Percentiles rank a stretch among this genome's conserved stretches.
Evolutionary conservation across 2,113 vertebrate species (phyloP).

Genomic region (Orientallactaga bullata): DNA sequence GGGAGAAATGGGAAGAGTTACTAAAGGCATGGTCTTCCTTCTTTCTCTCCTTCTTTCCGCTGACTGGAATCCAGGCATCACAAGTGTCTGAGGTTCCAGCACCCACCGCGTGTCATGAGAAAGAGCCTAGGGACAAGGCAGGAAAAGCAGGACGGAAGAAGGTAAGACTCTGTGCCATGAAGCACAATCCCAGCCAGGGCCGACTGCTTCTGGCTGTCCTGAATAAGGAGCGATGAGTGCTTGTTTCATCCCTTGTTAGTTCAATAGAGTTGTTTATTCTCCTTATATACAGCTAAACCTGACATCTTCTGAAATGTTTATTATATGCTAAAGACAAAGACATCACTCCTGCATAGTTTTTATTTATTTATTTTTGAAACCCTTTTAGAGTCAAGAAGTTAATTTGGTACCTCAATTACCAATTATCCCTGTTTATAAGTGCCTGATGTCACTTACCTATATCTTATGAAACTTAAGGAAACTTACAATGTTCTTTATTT

Average conservation of each 20-base stretch:
- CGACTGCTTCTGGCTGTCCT: neutral
- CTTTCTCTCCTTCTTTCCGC: neutral
- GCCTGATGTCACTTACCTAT: neutral
- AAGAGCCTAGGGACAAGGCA: neutral
- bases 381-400: neutral
- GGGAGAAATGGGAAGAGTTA: neutral
- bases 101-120: neutral
- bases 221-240: neutral
- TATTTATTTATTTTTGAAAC: neutral
- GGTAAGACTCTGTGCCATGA: neutral
- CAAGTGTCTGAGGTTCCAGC: neutral
- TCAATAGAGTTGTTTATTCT: too few species aligned
- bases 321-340: neutral
- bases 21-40: neutral
- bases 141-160: neutral
- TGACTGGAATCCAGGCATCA: neutral
- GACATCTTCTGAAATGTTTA: constrained; percentile 37
- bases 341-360: neutral
- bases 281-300: neutral
- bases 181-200: neutral
- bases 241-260: neutral
- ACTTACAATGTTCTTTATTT: neutral
- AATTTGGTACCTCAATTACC: neutral
- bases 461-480: neutral
- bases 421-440: neutral